Conservation (phyloP, 1,140 invertebrate species). For the Helicoverpa zea region DNA sequence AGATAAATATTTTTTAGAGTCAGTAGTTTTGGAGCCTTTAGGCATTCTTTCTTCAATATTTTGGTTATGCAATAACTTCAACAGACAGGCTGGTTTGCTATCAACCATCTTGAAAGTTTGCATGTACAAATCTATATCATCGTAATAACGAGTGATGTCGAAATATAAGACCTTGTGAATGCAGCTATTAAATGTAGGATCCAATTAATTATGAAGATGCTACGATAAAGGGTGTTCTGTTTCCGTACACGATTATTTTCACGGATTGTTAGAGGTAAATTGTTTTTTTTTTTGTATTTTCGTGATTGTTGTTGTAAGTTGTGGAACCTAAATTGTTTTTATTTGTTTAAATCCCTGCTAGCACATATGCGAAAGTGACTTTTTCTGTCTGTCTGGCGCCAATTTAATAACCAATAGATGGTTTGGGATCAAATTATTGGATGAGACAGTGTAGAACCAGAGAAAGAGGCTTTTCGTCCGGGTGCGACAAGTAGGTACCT, state of each 20-base stretch:
- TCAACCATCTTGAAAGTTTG: background rate
- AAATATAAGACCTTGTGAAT: slow-evolving; percentile 16
- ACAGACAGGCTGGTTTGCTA: background rate
- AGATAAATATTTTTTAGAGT: no score
- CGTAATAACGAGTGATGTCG: slow-evolving; percentile 19
- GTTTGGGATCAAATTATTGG: no score
- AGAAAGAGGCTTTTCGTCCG: no score
- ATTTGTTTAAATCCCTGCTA: no score
- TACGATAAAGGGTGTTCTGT: slow-evolving; percentile 19
- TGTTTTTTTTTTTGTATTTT: background rate
- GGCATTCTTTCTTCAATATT: no score
- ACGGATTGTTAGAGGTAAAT: slow-evolving; percentile 11
- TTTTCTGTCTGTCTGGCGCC: no score
- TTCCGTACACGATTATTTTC: slow-evolving; percentile 31
- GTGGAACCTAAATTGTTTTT: no score
- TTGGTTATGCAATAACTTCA: slow-evolving; percentile 7
- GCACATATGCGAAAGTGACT: no score
- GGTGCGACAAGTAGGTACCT: no score
- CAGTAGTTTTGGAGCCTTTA: no score
- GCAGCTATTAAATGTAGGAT: slow-evolving; percentile 12
- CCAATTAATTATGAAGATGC: slow-evolving; percentile 7
- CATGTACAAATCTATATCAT: slow-evolving; percentile 17
- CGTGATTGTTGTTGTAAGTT: background rate
- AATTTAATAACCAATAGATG: no score
- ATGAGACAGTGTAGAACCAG: no score